Evolutionary conservation across 2,888 invertebrate genomes (phyloP).

Genomic region (Epistrophella euchroma): DNA sequence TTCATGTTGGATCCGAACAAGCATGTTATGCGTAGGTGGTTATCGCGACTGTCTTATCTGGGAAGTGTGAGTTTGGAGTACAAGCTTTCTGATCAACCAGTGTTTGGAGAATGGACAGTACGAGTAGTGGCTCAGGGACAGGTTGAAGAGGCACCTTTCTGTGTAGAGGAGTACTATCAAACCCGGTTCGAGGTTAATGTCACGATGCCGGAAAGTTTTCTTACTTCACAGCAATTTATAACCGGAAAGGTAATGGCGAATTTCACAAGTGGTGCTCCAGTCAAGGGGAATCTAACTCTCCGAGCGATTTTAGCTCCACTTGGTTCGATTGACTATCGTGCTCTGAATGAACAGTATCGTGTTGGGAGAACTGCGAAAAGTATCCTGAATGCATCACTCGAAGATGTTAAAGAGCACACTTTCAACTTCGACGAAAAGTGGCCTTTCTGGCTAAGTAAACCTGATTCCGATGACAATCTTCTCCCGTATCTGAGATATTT

Average conservation of each 20-base stretch:
- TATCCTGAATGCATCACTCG: conserved; percentile 57
- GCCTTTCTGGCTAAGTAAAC: conserved; percentile 90
- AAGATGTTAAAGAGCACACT: conserved; percentile 86
- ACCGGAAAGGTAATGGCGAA: conserved; percentile 94
- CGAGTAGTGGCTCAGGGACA: conserved; percentile 93
- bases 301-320: conserved; percentile 89
- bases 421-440: conserved; percentile 90
- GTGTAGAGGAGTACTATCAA: conserved; percentile 96
- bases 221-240: conserved; percentile 91
- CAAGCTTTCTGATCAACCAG: conserved; percentile 93
- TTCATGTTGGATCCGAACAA: conserved; percentile 94
- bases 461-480: conserved; percentile 85
- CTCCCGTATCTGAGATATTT: conserved; percentile 90
- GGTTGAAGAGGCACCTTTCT: conserved; percentile 91
- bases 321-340: conserved; percentile 85
- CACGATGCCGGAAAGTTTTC: conserved; percentile 95
- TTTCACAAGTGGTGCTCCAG: conserved; percentile 95
- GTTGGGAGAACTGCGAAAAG: conserved; percentile 78
- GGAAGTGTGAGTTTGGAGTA: conserved; percentile 96
- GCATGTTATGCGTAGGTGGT: conserved; percentile 94
- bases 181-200: conserved; percentile 96
- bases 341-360: conserved; percentile 84
- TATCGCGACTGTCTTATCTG: conserved; percentile 94
- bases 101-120: conserved; percentile 95
- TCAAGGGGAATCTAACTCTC: conserved; percentile 92